phyloP scores from a whole-genome alignment of 2,888 invertebrate species.

The Mythimna vitellina region DNA sequence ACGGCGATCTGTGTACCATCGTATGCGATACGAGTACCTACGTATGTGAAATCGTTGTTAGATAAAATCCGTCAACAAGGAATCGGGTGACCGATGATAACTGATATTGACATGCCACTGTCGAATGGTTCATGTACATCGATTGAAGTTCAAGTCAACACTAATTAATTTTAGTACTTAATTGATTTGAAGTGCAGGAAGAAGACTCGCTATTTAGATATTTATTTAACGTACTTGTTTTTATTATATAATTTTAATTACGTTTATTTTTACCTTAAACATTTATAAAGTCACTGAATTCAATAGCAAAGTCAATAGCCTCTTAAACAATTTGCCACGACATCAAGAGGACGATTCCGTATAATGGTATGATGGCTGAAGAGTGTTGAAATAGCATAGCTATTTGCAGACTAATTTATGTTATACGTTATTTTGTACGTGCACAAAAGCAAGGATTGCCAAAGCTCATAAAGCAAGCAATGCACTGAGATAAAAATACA shows the following conservation, averaged over 20 bases:
- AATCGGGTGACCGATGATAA: conserved; percentile 55
- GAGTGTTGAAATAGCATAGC: conserved; percentile 14
- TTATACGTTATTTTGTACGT: conserved; percentile 16
- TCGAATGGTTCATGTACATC: conserved; percentile 53
- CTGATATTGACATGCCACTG: conserved; percentile 39
- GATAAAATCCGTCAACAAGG: conserved; percentile 52
- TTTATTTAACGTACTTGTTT: conserved; percentile 1
- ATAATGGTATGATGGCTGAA: conserved; percentile 10
- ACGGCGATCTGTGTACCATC: too few relatives aligned
- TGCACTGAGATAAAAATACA: conserved; percentile 6
- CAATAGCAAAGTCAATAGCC: conserved; percentile 47
- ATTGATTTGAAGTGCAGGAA: conserved; percentile 28
- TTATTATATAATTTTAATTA: conserved; percentile 2
- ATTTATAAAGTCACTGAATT: conserved; percentile 29
- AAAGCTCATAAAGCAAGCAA: background rate
- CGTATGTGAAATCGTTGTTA: conserved; percentile 27
- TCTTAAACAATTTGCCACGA: conserved; percentile 35
- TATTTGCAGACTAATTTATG: conserved; percentile 27
- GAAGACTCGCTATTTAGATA: background rate
- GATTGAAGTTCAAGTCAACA: conserved; percentile 70
- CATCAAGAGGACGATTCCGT: conserved; percentile 26
- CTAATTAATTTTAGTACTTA: conserved; percentile 38
- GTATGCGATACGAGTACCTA: background rate
- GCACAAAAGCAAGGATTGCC: conserved; percentile 1
- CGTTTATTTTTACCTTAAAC: conserved; percentile 4